Evolutionary conservation across 2,888 invertebrate species (phyloP), one percentile per base, ranked within the genome.

Genomic region (Xylota sylvarum): DNA sequence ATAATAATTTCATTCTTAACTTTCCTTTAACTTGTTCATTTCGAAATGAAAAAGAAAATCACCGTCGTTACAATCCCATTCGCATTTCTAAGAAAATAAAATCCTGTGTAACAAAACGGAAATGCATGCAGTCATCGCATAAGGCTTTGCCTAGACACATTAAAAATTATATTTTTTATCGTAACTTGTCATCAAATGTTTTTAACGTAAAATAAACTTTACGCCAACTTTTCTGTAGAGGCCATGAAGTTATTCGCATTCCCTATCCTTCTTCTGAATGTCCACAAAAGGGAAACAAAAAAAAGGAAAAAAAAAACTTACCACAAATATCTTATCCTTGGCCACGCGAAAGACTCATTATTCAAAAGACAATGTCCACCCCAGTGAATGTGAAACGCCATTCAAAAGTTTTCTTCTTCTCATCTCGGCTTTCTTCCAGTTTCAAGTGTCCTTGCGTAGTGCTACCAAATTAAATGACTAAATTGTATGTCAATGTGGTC

Each of bases 281-380:
- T 37, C 40, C 52, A 52, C 52, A 5, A 62, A 46, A 27, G 23
- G 23, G 23, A n/a, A n/a, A 64, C 2, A n/a, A 46, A 3, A 5
- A 46, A 62, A 43, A 55, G 3, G 12, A 43, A 62, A 10, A 10
- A 1, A 48, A 52, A 73, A 62, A 62, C 30, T 23, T 37, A 73
- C 40, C 65, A 65, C 43, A 80, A 73, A 65, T 50, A 65, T 80
- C 70, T 79, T 58, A 80, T 80, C 72, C 72, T 37, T 73, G 48
- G 72, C 50, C 79, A 80, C 64, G 56, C 65, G 64, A 80, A 73
- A 48, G 43, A 19, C 79, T 80, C 64, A 80, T 73, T 73, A 80
- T 48, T 80, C 65, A 80, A 52, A 64, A 64, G 60, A 72, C 52
- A 72, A 55, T 48, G 64, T 79, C 72, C 37, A 65, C 56, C 73